Base-by-base conservation (phyloP, 1,140 invertebrate genomes). In the Samia ricini region DNA sequence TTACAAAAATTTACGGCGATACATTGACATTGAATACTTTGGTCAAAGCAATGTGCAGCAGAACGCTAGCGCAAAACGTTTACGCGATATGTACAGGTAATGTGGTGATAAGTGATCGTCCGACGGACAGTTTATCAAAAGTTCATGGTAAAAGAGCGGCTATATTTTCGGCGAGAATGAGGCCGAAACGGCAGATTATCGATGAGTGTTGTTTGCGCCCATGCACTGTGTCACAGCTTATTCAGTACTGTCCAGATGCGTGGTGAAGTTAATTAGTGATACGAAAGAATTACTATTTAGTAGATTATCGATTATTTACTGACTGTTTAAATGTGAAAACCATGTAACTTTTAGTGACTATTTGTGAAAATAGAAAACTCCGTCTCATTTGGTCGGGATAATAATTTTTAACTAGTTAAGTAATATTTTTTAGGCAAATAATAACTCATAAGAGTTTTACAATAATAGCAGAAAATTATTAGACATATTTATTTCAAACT, bases 181-280 rank as follows among this genome's bases (percentile, higher is more conserved):
- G 79, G 57, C 49, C 67, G 23, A 82, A 69, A 60, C 72, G 81
- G 12, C 72, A 77, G 42, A 66, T 87, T 0, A 76, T 67, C 0
- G 74, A 85, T 18, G 76, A 86, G 48, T 89, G 86, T 56, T 89
- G 86, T 54, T 33, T 75, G 0, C 66, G 68, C 12, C 63, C 82
- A 1, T 89, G 86, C 24, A 80, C 81, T 0, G 71, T 88, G n/a
- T 68, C 76, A 5, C 74, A 88, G 56, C 64, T 89, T 5, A 66
- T 89, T 6, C 58, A 85, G 29, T 88, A 89, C 52, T 89, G 86
- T 56, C 82, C 85, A 29, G 81, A 84, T 42, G 76, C 74, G 58
- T 88, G 79, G 79, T 85, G 79, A 83, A 23, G 15, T 24, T 19
- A 15, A 19, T 42, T 59, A 19, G 57, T 49, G 57, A 59, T 12